These are phyloP conservation scores for Channallabes apus DNA, from an alignment of 2,797 vertebrate genomes.

Conservation along the genomic window DNA sequence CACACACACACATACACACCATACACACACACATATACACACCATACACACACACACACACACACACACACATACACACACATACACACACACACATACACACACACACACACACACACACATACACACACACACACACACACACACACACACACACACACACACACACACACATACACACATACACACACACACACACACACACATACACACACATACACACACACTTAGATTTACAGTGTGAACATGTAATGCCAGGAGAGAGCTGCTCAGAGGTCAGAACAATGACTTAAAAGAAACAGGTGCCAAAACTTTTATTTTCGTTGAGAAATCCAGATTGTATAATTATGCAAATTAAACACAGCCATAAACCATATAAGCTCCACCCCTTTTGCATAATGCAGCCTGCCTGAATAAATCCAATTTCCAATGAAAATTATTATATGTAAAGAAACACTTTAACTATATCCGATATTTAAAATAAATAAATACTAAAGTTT, in stretches of 20 bases:
- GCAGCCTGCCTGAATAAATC: not conserved
- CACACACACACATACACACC: no score
- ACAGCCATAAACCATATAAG: not conserved
- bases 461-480: not conserved
- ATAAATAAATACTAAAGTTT: not conserved
- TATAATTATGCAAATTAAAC: not conserved
- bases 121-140: no score
- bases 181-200: no score
- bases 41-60: no score
- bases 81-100: no score
- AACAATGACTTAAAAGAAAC: not conserved
- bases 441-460: not conserved
- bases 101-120: no score
- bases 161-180: no score
- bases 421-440: not conserved
- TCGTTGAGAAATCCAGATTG: not conserved
- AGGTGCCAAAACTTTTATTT: not conserved
- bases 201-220: not conserved
- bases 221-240: not conserved
- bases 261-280: not conserved
- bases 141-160: no score
- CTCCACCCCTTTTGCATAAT: not conserved
- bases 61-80: no score
- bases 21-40: no score
- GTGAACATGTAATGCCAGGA: not conserved